phyloP scores from a whole-genome alignment of 2,113 vertebrate genomes.

The Pollimyrus isidori region DNA sequence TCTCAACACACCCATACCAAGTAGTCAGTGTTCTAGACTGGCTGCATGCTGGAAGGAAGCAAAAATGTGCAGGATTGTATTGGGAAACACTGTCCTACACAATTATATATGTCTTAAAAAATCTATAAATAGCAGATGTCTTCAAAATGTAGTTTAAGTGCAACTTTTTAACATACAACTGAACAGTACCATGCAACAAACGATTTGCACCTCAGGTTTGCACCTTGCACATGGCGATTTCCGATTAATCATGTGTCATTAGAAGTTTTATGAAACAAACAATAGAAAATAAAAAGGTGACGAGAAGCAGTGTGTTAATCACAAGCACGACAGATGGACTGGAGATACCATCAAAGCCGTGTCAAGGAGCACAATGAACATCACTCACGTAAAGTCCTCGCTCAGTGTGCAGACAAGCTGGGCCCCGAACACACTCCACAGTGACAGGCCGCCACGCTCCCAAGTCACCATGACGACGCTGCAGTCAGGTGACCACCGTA shows the following conservation, averaged over 20 bases:
- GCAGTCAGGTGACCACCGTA: constrained; percentile 92
- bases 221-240: neutral
- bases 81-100: neutral
- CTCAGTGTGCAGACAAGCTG: constrained; percentile 95
- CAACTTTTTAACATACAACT: neutral
- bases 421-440: constrained; percentile 98
- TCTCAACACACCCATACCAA: neutral
- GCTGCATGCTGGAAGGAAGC: neutral
- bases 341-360: neutral
- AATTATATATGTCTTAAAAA: neutral
- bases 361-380: neutral
- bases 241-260: neutral
- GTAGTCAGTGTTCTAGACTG: neutral
- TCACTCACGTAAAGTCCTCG: constrained; percentile 91
- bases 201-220: neutral
- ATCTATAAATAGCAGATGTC: neutral
- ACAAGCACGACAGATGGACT: neutral
- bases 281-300: neutral
- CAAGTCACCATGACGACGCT: constrained; percentile 92
- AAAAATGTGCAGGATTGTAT: neutral
- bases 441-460: constrained; percentile 86
- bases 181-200: neutral
- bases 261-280: neutral
- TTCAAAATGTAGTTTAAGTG: neutral
- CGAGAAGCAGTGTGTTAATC: neutral